Percentiles rank a stretch among this genome's conserved stretches.
phyloP scores from a whole-genome alignment of 2,888 invertebrate genomes.

The Didymodactylos carnosus region DNA sequence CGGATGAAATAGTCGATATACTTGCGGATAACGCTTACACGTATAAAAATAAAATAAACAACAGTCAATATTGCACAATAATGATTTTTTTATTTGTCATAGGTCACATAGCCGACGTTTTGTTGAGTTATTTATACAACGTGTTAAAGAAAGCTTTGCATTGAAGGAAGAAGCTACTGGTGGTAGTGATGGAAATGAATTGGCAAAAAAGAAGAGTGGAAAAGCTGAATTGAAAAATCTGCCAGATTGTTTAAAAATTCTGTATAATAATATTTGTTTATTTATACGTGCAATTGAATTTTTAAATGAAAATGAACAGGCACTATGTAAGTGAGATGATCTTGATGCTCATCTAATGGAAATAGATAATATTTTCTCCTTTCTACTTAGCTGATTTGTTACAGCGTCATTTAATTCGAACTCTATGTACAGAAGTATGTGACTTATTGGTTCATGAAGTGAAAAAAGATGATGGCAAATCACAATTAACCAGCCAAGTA shows the following conservation, averaged over 20 bases:
- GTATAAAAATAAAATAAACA: constrained; percentile 31
- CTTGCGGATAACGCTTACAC: constrained; percentile 51
- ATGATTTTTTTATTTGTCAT: constrained; percentile 2
- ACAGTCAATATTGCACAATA: not conserved
- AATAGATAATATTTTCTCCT: not conserved
- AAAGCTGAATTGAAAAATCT: constrained; percentile 24
- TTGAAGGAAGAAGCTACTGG: not conserved
- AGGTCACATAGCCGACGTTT: constrained; percentile 4
- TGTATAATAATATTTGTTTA: constrained; percentile 26
- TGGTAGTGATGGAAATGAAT: not conserved
- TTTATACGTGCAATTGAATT: not conserved
- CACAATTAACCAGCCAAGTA: not conserved
- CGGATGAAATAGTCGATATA: constrained; percentile 48
- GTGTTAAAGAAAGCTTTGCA: constrained; percentile 4
- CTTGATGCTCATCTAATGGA: not conserved
- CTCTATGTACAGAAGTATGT: not conserved
- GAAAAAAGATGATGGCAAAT: no score
- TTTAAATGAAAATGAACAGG: not conserved
- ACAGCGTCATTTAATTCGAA: not conserved
- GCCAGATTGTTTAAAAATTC: constrained; percentile 59
- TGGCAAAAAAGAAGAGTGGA: not conserved
- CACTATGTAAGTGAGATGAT: not conserved
- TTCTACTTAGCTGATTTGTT: not conserved
- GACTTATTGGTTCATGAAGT: no score
- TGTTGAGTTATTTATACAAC: constrained; percentile 4